Base-by-base conservation (phyloP, 2,797 vertebrate species). In the Hemitrygon akajei region DNA sequence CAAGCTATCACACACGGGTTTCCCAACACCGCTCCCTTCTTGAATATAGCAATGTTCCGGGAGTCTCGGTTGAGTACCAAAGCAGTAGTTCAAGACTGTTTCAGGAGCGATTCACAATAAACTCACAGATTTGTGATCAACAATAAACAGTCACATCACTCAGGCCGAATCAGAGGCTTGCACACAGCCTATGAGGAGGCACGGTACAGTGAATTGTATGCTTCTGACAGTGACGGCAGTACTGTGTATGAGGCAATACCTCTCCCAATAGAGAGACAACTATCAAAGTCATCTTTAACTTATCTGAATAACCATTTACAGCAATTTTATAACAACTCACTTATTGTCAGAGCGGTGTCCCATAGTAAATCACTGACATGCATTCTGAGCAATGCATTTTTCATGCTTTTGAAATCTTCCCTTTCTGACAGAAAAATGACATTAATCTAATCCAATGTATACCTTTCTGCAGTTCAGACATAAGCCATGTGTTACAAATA, bases 251-350 rank as follows among this genome's bases (percentile, higher is more conserved):
- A 37, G 60, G 86, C 30, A 89, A 34, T 34, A 69, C n/a, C 63
- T 89, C 60, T 89, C 86, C 63, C 86, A 89, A 37, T 10, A 5
- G 60, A 69, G 86, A 69, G 7, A 2, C 86, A 37, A 89, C 18
- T 89, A 89, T 89, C 86, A 89, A 89, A 89, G 60, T 89, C 60
- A 89, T 89, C 86, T 89, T 89, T 89, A 89, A 89, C 86, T 89
- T 89, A 37, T n/a, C 86, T 89, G 86, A 89, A 89, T 69, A 89
- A 69, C 63, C 86, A 69, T 89, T 89, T 69, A 69, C 9, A 69
- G n/a, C 63, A 4, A 89, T 69, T 69, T 89, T 69, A 22, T 37
- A 89, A 89, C 86, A 89, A 69, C 86, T 89, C 86, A 69, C 86
- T 89, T 69, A 89, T 89, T 89, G 86, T 89, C 86, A 66, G 86